These are phyloP conservation scores for Dermolepida albohirtum DNA, from an alignment of 2,888 invertebrate species.

Conservation along the genomic window DNA sequence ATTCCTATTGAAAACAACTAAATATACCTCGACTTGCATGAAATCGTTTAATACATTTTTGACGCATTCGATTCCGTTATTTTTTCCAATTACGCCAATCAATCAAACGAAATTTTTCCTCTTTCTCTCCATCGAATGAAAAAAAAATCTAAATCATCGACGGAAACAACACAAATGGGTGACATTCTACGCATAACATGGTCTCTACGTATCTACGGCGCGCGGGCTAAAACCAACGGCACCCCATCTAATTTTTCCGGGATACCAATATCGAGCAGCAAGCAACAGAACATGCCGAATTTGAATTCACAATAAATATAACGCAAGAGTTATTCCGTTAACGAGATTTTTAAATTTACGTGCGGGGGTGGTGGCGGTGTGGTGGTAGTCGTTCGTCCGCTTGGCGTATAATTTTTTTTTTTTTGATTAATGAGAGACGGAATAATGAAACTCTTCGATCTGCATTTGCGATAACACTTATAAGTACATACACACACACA, in stretches of 20 bases:
- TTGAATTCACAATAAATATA: constrained; percentile 62
- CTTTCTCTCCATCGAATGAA: constrained; percentile 2
- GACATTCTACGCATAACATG: constrained; percentile 5
- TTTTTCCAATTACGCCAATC: constrained; percentile 34
- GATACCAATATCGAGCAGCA: neutral
- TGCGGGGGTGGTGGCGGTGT: constrained; percentile 50
- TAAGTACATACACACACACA: constrained; percentile 46
- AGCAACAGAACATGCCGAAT: constrained; percentile 49
- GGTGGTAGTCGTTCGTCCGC: neutral
- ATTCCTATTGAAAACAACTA: too few species aligned
- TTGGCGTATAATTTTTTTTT: constrained; percentile 20
- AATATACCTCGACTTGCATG: too few species aligned
- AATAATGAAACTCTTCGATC: constrained; percentile 64
- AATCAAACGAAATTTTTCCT: constrained; percentile 26
- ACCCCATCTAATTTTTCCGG: constrained; percentile 16
- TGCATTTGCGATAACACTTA: constrained; percentile 60
- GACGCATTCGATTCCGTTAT: too few species aligned
- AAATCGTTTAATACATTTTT: too few species aligned
- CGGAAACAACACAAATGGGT: constrained; percentile 15
- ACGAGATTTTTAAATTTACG: constrained; percentile 64
- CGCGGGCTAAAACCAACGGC: neutral
- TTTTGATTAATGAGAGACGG: constrained; percentile 64
- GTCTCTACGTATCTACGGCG: neutral
- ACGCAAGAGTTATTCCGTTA: constrained; percentile 63
- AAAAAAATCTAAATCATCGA: constrained; percentile 21